Conservation (phyloP, 2,888 invertebrate species). For the Tortrix viridana region DNA sequence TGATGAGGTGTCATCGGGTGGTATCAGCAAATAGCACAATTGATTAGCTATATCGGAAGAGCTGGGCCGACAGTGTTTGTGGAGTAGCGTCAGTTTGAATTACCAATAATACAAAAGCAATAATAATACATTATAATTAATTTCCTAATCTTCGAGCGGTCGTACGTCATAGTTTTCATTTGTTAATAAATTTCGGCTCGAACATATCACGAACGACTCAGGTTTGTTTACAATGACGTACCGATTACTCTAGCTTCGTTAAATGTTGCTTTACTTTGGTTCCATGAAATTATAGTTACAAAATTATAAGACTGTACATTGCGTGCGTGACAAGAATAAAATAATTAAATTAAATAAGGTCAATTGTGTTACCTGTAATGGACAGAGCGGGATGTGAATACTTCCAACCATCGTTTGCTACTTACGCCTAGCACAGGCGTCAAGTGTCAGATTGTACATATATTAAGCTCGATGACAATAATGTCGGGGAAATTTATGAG, state of each 20-base stretch:
- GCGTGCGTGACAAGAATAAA: constrained; percentile 24
- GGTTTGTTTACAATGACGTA: constrained; percentile 44
- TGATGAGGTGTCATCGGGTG: constrained; percentile 59
- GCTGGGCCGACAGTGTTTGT: constrained; percentile 57
- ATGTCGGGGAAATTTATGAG: constrained; percentile 5
- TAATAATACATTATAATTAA: constrained; percentile 50
- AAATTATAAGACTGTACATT: constrained; percentile 39
- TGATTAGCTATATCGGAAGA: constrained; percentile 70
- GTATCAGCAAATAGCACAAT: constrained; percentile 77
- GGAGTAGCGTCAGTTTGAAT: constrained; percentile 50
- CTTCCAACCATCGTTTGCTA: constrained; percentile 2
- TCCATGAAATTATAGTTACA: constrained; percentile 58
- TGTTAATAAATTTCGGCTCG: constrained; percentile 45
- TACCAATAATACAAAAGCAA: constrained; percentile 57
- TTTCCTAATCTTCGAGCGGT: constrained; percentile 26
- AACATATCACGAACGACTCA: constrained; percentile 67
- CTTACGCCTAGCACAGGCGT: constrained; percentile 11
- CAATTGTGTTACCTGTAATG: constrained; percentile 34
- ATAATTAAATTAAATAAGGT: constrained; percentile 32
- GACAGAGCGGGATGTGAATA: constrained; percentile 24
- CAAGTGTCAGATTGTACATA: constrained; percentile 7
- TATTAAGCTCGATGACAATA: not conserved
- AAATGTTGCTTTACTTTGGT: constrained; percentile 75
- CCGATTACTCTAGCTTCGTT: constrained; percentile 51
- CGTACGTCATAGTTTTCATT: constrained; percentile 29